These are phyloP conservation scores for Campopleginae sp. DNA, from an alignment of 2,888 invertebrate genomes.

Conservation along the genomic window DNA sequence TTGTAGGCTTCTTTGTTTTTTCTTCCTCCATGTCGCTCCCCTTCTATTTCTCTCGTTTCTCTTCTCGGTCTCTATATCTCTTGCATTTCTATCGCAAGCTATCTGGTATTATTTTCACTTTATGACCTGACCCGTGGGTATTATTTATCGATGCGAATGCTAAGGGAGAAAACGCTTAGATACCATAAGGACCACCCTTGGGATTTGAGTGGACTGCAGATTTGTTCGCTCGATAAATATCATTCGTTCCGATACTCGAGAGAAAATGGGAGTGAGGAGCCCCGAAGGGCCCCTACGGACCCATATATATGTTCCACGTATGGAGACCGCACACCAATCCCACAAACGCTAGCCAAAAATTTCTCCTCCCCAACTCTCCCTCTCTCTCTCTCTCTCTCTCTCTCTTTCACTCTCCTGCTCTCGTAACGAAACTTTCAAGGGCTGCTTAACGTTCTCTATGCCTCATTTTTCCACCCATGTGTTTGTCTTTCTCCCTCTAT, in stretches of 20 bases:
- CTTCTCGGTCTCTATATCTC: conserved; percentile 42
- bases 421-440: conserved; percentile 63
- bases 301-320: conserved; percentile 44
- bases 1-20: conserved; percentile 29
- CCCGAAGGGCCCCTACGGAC: conserved; percentile 68
- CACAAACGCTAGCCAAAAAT: conserved; percentile 47
- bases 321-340: conserved; percentile 51
- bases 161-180: conserved; percentile 57
- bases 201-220: conserved; percentile 81
- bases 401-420: conserved; percentile 25
- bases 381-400: conserved; percentile 32
- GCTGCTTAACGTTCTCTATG: conserved; percentile 62
- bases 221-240: conserved; percentile 84
- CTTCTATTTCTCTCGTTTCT: conserved; percentile 6
- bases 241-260: conserved; percentile 84
- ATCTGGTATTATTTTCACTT: conserved; percentile 76
- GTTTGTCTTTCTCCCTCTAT: conserved; percentile 71
- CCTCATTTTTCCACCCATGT: conserved; percentile 69
- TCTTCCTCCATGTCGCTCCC: conserved; percentile 27
- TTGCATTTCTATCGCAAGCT: conserved; percentile 48
- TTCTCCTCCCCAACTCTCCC: conserved; percentile 36
- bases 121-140: conserved; percentile 75
- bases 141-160: conserved; percentile 78
- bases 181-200: conserved; percentile 81
- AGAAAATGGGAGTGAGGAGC: conserved; percentile 69